A percentile compares a stretch with the other conserved stretches of the same genome.
These are phyloP conservation scores for Tridacna crocea DNA, from an alignment of 2,888 invertebrate genomes.

Conservation along the genomic window DNA sequence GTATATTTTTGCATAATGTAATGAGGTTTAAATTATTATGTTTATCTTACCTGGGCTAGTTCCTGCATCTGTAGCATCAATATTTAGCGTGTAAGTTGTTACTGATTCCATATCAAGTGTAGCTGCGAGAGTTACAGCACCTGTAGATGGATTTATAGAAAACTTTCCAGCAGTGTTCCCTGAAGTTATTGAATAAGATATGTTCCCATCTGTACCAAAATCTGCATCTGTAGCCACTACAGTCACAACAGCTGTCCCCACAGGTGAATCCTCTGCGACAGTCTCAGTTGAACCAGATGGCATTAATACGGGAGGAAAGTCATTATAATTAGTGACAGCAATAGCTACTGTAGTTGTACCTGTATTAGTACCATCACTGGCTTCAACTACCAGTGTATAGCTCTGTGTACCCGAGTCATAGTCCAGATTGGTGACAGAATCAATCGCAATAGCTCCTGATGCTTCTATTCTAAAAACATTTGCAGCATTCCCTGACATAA, in stretches of 20 bases:
- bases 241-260: slow-evolving; percentile 45
- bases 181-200: slow-evolving; percentile 43
- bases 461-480: slow-evolving; percentile 56
- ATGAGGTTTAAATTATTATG: too few species aligned
- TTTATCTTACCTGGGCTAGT: slow-evolving; percentile 43
- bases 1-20: too few species aligned
- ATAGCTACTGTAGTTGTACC: slow-evolving; percentile 88
- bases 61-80: slow-evolving; percentile 57
- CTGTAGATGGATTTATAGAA: slow-evolving; percentile 50
- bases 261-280: slow-evolving; percentile 61
- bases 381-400: slow-evolving; percentile 66
- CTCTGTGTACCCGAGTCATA: slow-evolving; percentile 71
- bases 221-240: slow-evolving; percentile 65
- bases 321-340: slow-evolving; percentile 83
- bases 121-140: slow-evolving; percentile 50
- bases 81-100: slow-evolving; percentile 40
- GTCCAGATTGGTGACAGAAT: slow-evolving; percentile 51
- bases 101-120: slow-evolving; percentile 54
- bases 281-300: slow-evolving; percentile 49
- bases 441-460: slow-evolving; percentile 44
- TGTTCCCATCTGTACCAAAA: slow-evolving; percentile 50
- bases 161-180: slow-evolving; percentile 51
- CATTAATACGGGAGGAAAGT: slow-evolving; percentile 65
- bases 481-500: slow-evolving; percentile 55
- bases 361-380: slow-evolving; percentile 65